These are phyloP conservation scores for Corynorhinus townsendii DNA, from an alignment of 2,113 vertebrate genomes.

Conservation along the genomic window DNA sequence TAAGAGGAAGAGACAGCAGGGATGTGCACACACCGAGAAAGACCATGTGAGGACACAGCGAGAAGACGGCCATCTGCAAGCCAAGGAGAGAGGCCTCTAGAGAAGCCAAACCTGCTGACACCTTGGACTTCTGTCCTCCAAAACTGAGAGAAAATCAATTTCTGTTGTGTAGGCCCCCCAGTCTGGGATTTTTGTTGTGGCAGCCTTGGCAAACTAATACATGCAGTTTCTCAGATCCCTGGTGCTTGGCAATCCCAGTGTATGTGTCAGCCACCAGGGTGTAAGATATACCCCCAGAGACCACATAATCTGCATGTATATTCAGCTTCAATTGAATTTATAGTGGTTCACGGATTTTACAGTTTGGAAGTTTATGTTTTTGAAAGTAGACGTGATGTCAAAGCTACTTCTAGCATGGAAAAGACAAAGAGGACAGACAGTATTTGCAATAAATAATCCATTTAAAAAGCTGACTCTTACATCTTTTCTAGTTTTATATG, in stretches of 20 bases:
- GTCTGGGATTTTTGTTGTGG: background rate
- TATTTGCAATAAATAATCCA: background rate
- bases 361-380: background rate
- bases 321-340: background rate
- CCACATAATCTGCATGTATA: background rate
- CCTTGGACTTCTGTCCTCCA: background rate
- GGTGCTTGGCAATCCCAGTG: background rate
- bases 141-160: background rate
- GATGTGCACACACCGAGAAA: background rate
- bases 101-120: background rate
- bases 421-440: background rate
- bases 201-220: background rate
- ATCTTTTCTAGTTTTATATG: background rate
- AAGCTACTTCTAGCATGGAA: background rate
- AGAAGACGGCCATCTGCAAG: background rate
- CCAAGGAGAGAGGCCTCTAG: background rate
- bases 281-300: background rate
- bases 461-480: background rate
- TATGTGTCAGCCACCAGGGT: background rate
- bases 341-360: background rate
- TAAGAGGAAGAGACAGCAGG: background rate
- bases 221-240: background rate
- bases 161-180: background rate
- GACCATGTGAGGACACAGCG: rapidly evolving
- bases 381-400: background rate